These are phyloP conservation scores for Drosophila leontia DNA, from an alignment of 1,140 invertebrate species.

Conservation along the genomic window DNA sequence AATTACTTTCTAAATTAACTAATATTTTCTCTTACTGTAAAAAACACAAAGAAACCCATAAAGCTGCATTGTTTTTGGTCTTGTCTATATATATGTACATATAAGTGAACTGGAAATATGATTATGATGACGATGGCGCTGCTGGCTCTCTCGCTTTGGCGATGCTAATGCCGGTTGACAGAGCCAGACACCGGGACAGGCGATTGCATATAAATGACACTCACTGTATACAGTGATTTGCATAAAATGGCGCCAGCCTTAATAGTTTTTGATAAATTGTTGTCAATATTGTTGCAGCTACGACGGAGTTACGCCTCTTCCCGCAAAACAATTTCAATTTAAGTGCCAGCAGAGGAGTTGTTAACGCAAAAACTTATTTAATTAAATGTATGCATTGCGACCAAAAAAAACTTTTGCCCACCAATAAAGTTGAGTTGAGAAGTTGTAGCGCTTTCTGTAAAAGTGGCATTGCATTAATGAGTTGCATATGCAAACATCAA, in stretches of 20 bases:
- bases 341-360: constrained; percentile 14
- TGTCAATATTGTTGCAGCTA: constrained; percentile 55
- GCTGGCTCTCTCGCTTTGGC: constrained; percentile 1
- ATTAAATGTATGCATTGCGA: constrained; percentile 53
- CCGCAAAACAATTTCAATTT: constrained; percentile 22
- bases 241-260: constrained; percentile 52
- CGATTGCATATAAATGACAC: constrained; percentile 62
- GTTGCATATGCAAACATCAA: constrained; percentile 59
- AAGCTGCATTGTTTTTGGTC: constrained; percentile 15
- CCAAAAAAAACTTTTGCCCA: constrained; percentile 42
- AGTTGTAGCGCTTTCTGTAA: constrained; percentile 13
- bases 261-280: constrained; percentile 56
- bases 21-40: constrained; percentile 4
- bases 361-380: constrained; percentile 69
- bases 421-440: constrained; percentile 18
- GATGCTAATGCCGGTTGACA: constrained; percentile 47
- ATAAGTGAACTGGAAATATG: constrained; percentile 51
- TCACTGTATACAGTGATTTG: constrained; percentile 52
- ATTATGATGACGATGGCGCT: constrained; percentile 38
- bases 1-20: background rate
- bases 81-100: constrained; percentile 34
- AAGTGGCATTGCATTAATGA: constrained; percentile 66
- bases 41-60: constrained; percentile 15
- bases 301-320: background rate
- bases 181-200: constrained; percentile 37